phyloP scores from a whole-genome alignment of 2,888 invertebrate genomes.

The Apodemia duryi region DNA sequence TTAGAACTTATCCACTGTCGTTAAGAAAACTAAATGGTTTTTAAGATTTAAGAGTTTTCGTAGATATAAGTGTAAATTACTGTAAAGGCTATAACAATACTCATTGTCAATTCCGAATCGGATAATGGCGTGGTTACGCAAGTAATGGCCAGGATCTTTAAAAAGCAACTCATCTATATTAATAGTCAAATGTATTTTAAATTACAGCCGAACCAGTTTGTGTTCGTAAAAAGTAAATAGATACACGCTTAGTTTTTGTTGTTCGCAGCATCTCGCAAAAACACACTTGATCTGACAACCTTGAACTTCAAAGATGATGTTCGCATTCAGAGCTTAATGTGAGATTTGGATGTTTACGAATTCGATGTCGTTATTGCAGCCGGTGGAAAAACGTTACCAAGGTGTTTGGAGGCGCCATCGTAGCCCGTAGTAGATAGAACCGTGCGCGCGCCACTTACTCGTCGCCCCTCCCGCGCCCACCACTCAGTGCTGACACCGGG shows the following conservation, averaged over 20 bases:
- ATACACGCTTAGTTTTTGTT: conserved; percentile 32
- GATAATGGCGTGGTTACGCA: too few species aligned
- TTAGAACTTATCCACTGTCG: too few species aligned
- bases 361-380: conserved; percentile 52
- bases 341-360: conserved; percentile 50
- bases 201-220: conserved; percentile 2
- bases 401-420: conserved; percentile 72
- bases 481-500: conserved; percentile 47
- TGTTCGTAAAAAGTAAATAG: not conserved
- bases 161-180: not conserved
- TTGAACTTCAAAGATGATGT: conserved; percentile 54
- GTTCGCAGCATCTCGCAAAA: conserved; percentile 35
- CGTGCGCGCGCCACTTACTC: conserved; percentile 74
- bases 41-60: too few species aligned
- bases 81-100: too few species aligned
- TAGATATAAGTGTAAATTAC: too few species aligned
- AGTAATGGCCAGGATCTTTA: not conserved
- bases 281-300: conserved; percentile 52
- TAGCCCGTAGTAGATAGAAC: conserved; percentile 66
- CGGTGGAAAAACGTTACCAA: conserved; percentile 56
- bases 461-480: conserved; percentile 51
- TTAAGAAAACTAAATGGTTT: too few species aligned
- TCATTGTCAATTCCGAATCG: too few species aligned
- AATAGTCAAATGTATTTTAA: conserved; percentile 3
- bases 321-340: conserved; percentile 43